Percentiles rank a stretch among this genome's conserved stretches.
Conservation (phyloP, 2,888 invertebrate species). For the Sinohyriopsis cumingii region DNA sequence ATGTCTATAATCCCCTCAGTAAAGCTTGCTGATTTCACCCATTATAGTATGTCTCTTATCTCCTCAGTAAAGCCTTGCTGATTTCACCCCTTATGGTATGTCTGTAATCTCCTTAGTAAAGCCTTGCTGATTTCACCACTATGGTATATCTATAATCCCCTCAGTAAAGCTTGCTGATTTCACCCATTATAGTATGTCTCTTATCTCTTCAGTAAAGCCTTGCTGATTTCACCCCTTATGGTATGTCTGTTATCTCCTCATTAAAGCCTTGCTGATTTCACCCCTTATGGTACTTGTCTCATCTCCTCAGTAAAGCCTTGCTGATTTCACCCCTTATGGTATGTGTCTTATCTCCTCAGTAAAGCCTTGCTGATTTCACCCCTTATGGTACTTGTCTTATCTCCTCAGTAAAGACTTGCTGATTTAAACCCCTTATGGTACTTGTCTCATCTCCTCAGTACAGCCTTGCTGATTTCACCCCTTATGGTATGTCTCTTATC, state of each 20-base stretch:
- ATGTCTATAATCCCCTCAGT: constrained; percentile 19
- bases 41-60: constrained; percentile 77
- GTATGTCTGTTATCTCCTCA: constrained; percentile 69
- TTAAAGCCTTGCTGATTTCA: constrained; percentile 79
- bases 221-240: constrained; percentile 87
- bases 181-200: constrained; percentile 81
- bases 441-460: constrained; percentile 12
- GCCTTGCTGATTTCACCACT: constrained; percentile 83
- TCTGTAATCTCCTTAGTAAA: background rate
- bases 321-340: constrained; percentile 87
- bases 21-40: constrained; percentile 86
- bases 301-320: constrained; percentile 70
- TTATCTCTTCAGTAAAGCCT: no score
- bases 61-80: constrained; percentile 74
- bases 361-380: constrained; percentile 81
- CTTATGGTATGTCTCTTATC: constrained; percentile 77
- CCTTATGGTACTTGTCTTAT: constrained; percentile 77
- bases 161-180: constrained; percentile 81
- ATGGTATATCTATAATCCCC: constrained; percentile 76
- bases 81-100: constrained; percentile 85
- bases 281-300: constrained; percentile 80
- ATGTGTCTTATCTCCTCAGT: constrained; percentile 20
- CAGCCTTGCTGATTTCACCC: constrained; percentile 81
- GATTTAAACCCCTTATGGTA: constrained; percentile 86
- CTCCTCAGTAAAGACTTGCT: constrained; percentile 74